Evolutionary conservation across 2,888 invertebrate genomes (phyloP).

Genomic region (Chirona hameri): DNA sequence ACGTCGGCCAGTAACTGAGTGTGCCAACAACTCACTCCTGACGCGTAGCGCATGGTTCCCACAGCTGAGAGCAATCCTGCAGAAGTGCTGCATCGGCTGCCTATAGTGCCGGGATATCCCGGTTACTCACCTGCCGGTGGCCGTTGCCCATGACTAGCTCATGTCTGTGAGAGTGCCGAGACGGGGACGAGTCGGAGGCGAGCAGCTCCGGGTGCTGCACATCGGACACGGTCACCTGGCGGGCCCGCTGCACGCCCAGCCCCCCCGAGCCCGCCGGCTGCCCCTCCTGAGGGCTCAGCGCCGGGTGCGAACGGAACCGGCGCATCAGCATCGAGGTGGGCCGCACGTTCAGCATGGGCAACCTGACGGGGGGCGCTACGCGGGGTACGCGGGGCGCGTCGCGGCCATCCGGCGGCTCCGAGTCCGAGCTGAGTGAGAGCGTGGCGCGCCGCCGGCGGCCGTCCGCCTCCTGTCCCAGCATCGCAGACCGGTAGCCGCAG

Average conservation of each 20-base stretch:
- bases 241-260: background rate
- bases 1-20: too few species aligned
- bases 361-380: constrained; percentile 34
- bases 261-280: background rate
- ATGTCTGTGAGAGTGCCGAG: too few species aligned
- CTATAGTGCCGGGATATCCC: too few species aligned
- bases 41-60: background rate
- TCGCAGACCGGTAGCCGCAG: constrained; percentile 37
- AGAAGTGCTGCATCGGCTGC: too few species aligned
- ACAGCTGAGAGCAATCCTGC: too few species aligned
- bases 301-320: constrained; percentile 31
- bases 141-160: too few species aligned
- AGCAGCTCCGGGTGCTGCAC: background rate
- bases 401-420: background rate
- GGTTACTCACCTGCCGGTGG: too few species aligned
- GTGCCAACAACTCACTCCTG: background rate
- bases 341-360: constrained; percentile 39
- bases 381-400: constrained; percentile 6
- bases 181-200: too few species aligned
- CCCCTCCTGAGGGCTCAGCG: background rate
- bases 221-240: background rate
- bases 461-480: constrained; percentile 33
- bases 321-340: constrained; percentile 38
- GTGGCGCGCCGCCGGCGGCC: background rate
- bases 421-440: constrained; percentile 31